phyloP scores from a whole-genome alignment of 2,888 invertebrate genomes.

The Parasteatoda lunata region DNA sequence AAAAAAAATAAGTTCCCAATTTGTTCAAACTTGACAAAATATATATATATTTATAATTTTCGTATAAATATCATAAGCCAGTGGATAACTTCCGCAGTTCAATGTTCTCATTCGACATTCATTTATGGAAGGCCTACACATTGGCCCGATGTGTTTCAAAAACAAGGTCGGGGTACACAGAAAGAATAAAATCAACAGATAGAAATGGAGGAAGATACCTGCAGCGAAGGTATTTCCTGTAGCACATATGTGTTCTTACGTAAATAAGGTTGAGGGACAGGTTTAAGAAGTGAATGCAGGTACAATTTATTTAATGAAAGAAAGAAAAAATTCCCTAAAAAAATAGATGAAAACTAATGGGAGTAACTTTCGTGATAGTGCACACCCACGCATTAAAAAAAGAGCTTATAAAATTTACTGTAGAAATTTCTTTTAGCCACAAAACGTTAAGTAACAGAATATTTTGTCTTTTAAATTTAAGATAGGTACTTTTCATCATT shows the following conservation, averaged over 20 bases:
- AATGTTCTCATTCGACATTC: constrained; percentile 13
- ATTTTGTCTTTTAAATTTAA: no score
- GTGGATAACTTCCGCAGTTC: constrained; percentile 10
- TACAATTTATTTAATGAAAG: not conserved
- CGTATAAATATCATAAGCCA: not conserved
- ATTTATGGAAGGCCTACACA: not conserved
- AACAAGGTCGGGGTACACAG: not conserved
- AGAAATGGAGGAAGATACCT: constrained; percentile 3
- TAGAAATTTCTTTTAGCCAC: no score
- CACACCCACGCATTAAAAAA: not conserved
- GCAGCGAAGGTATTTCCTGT: constrained; percentile 25
- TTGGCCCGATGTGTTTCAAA: no score
- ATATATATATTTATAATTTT: no score
- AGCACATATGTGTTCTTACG: not conserved
- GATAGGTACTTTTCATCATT: no score
- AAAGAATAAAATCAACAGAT: not conserved
- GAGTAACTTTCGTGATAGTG: not conserved
- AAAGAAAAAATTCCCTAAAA: not conserved
- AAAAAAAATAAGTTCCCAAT: no score
- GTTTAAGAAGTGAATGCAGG: not conserved
- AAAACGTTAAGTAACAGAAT: no score
- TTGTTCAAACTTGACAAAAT: no score
- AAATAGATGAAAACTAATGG: not conserved
- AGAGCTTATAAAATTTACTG: no score
- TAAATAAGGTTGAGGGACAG: constrained; percentile 11